Evolutionary conservation across 1,140 invertebrate species (phyloP), one percentile per base, ranked within the genome.

Genomic region (Heliconius nattereri): DNA sequence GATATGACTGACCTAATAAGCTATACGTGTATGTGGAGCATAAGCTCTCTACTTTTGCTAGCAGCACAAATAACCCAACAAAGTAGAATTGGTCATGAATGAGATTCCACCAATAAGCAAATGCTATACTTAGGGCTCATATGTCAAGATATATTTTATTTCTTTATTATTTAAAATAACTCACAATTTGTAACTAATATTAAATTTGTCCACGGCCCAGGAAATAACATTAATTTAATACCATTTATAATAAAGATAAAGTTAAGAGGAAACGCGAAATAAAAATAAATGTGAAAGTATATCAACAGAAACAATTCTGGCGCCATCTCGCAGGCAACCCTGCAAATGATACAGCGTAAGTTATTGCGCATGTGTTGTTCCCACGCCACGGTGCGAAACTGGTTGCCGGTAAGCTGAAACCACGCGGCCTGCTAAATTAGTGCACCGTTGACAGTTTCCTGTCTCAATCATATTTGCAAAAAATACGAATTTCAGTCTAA

Each of bases 381-480:
- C 92, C 92, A 94, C 92, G 92, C 92, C 92, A 93, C 92, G 92
- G 86, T 85, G 91, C 92, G 77, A 91, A 94, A 94, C 92, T 91
- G 90, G 92, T 92, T 90, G 81, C 75, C 89, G 92, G 91, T 92
- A 93, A 92, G 89, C 89, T 91, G 87, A 89, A 89, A 91, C 86
- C 87, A 88, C 87, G 85, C 85, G 88, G 84, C 84, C 85, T 78
- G 84, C 85, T 92, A 89, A 94, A 93, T 94, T 94, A 92, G 89
- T 89, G 85, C 86, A 87, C 84, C 87, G 84, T 87, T 88, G 91
- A 92, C 92, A 92, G 88, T 86, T 92, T 92, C 90, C 90, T 91
- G 91, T 83, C 87, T 83, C 85, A 74, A 35, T 82, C 75, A 77
- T 45, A 80, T 81, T 81, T 81, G 72, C 75, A 78, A 81, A 80